Percentiles rank a stretch among this genome's conserved stretches.
Conservation (phyloP, 2,113 vertebrate genomes). For the Arothron firmamentum region DNA sequence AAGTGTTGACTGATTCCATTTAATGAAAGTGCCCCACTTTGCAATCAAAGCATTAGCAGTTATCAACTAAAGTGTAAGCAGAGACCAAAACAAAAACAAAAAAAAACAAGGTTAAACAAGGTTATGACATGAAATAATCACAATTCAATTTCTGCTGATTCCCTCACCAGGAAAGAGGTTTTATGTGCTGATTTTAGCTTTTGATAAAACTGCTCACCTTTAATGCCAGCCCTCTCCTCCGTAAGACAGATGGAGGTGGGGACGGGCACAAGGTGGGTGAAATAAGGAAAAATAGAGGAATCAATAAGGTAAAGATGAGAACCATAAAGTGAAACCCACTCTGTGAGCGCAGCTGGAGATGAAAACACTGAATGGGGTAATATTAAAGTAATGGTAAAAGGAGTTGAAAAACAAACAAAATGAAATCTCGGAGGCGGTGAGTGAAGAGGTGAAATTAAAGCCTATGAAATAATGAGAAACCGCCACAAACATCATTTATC, state of each 20-base stretch:
- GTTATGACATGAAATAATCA: constrained; percentile 88
- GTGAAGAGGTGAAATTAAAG: constrained; percentile 44
- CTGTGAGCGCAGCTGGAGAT: constrained; percentile 36
- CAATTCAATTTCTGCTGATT: constrained; percentile 40
- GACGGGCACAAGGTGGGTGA: constrained; percentile 3
- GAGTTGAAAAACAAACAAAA: neutral
- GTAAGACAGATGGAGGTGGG: constrained; percentile 5
- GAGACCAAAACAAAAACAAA: constrained; percentile 3
- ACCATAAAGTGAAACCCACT: constrained; percentile 23
- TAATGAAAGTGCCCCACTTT: too few species aligned
- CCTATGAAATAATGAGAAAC: constrained; percentile 44
- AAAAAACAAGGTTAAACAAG: constrained; percentile 92
- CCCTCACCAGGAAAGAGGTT: constrained; percentile 79
- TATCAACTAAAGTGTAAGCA: too few species aligned
- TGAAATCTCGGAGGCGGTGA: constrained; percentile 25
- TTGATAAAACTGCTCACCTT: constrained; percentile 19
- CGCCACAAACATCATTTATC: constrained; percentile 39
- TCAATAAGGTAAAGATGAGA: constrained; percentile 46
- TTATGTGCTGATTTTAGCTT: constrained; percentile 43
- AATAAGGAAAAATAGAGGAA: constrained; percentile 36
- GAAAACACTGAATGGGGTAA: constrained; percentile 12
- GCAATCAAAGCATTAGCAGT: too few species aligned
- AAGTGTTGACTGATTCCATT: constrained; percentile 7
- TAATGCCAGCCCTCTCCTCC: constrained; percentile 19
- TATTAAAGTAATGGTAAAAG: neutral